These are phyloP conservation scores for Phoxinus dragarum DNA, from an alignment of 2,797 vertebrate genomes.

Conservation along the genomic window DNA sequence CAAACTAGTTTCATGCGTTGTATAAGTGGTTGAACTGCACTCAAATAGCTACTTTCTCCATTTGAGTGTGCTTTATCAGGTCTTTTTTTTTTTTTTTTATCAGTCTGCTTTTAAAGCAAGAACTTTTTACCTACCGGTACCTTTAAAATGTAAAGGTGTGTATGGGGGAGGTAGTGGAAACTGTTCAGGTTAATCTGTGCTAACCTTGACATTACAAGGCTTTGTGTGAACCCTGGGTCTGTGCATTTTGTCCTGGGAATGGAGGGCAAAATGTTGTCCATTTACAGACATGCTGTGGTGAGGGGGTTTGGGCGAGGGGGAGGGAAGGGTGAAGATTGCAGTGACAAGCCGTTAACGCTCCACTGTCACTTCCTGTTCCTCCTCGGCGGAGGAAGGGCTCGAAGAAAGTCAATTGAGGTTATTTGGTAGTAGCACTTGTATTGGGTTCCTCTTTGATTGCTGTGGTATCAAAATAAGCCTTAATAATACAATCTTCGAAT, in stretches of 20 bases:
- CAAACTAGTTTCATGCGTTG: not conserved
- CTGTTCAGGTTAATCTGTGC: conserved; percentile 65
- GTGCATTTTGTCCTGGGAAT: conserved; percentile 45
- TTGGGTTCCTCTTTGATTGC: not conserved
- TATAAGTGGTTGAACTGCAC: not conserved
- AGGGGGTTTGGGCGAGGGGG: conserved; percentile 40
- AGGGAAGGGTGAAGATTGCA: conserved; percentile 48
- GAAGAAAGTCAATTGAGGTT: conserved; percentile 41
- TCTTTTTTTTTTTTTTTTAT: too few species aligned
- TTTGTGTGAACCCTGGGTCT: conserved; percentile 21
- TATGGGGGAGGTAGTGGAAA: conserved; percentile 57
- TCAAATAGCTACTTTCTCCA: not conserved
- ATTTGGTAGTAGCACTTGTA: conserved; percentile 3
- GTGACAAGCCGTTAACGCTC: conserved; percentile 57
- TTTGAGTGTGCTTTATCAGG: not conserved
- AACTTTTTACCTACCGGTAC: conserved; percentile 7
- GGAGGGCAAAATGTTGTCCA: conserved; percentile 50
- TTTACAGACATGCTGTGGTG: conserved; percentile 49
- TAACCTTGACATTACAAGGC: conserved; percentile 51
- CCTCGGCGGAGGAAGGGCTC: conserved; percentile 10
- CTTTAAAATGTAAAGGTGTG: conserved; percentile 41
- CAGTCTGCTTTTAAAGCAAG: not conserved
- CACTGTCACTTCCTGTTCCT: conserved; percentile 60
- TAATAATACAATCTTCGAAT: not conserved
- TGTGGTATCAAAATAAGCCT: not conserved